Base-by-base conservation (phyloP, 2,888 invertebrate genomes). In the Torymus tubicola region DNA sequence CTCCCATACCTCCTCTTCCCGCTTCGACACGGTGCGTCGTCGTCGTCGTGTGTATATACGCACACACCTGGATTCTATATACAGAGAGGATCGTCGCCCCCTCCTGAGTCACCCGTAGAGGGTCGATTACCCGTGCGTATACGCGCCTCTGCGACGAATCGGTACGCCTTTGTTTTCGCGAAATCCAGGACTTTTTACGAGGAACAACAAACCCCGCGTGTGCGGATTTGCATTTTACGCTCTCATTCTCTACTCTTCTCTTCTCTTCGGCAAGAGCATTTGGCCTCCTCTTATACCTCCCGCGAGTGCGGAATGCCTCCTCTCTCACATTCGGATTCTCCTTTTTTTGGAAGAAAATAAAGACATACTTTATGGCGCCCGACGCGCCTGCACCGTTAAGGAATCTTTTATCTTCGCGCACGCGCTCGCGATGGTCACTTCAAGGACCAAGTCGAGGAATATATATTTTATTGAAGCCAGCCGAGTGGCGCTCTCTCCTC, bases 141-240 rank as follows among this genome's bases (percentile, higher is more conserved):
- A 13, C 4, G 10, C 31, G 50, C 2, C 16, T 16, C n/a, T 52
- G n/a, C 24, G 61, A 12, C 63, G 50, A 50, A 60, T 24, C 58
- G 60, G 4, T 3, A 16, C 50, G 5, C 18, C 67, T 67, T 74
- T 74, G 74, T 74, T 74, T 74, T 74, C 74, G 24, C 14, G 21
- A 74, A 71, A 67, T 74, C 67, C 64, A n/a, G 73, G 31, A 0
- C 42, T 60, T 53, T 71, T 71, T 61, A 52, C 61, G 61, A 52
- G 13, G 52, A 61, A 52, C 11, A 16, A n/a, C 50, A n/a, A 16
- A 11, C 55, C 5, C 24, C 14, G 16, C 72, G 24, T 50, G n/a
- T n/a, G n/a, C n/a, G 42, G 64, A 73, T 73, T 64, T 64, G 42
- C 73, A 65, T 73, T 73, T 73, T 57, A 72, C 63, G 72, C 57